Conservation (phyloP, 2,113 vertebrate genomes). For the Platichthys flesus region DNA sequence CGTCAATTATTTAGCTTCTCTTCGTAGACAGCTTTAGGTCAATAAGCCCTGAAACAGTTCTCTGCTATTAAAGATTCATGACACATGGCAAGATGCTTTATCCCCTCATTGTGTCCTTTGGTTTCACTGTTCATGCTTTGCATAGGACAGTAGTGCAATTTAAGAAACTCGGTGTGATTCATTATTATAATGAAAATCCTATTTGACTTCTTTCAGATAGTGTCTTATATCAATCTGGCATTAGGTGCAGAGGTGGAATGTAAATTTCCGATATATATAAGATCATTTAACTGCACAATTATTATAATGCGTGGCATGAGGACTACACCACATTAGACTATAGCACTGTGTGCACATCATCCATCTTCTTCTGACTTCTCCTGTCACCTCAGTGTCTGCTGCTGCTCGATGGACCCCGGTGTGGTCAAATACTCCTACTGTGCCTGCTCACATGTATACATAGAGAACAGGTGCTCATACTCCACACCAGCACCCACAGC, state of each 20-base stretch:
- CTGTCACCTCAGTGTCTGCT: constrained; percentile 22
- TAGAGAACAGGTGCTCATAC: not conserved
- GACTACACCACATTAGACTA: constrained; percentile 27
- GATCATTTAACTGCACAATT: constrained; percentile 14
- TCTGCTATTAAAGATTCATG: constrained; percentile 76
- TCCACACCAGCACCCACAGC: not conserved
- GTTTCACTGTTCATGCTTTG: constrained; percentile 57
- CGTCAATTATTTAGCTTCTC: constrained; percentile 72
- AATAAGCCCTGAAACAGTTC: constrained; percentile 62
- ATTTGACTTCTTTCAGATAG: constrained; percentile 38
- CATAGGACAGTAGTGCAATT: constrained; percentile 52
- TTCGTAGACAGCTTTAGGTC: constrained; percentile 49
- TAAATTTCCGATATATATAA: constrained; percentile 22
- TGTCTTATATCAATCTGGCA: constrained; percentile 38
- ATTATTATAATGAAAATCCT: constrained; percentile 56
- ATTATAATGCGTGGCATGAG: constrained; percentile 1
- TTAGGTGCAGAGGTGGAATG: constrained; percentile 18
- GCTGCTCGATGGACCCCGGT: not conserved
- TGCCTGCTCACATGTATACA: not conserved
- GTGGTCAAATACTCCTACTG: not conserved
- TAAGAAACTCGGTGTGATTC: constrained; percentile 51
- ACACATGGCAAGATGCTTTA: constrained; percentile 68
- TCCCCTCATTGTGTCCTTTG: constrained; percentile 63
- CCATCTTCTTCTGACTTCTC: constrained; percentile 40
- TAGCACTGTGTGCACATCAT: constrained; percentile 43